Evolutionary conservation across 2,797 vertebrate species (phyloP), one percentile per base, ranked within the genome.

Genomic region (Huso huso): DNA sequence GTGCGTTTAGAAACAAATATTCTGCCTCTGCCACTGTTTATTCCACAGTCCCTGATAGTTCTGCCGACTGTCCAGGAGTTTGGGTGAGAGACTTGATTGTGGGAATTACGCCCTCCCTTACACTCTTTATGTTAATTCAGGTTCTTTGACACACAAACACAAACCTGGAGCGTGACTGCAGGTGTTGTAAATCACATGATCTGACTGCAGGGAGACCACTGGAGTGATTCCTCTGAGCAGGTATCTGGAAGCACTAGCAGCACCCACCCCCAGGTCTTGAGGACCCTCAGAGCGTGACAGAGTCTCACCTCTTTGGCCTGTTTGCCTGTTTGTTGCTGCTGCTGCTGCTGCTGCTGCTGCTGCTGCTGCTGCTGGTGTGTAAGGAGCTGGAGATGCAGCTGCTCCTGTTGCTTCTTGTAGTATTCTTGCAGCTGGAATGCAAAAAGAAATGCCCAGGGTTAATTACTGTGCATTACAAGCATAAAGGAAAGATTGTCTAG

Each of bases 341-440:
- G 86, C 52, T 87, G n/a, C n/a, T n/a, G n/a, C n/a, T n/a, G n/a
- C n/a, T n/a, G 87, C 1, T 67, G 66, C 23, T 63, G 66, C 73
- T 87, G 90, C 73, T 89, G 90, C 73, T 91, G 91, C 72, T 90
- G 89, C 83, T 98, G 96, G 77, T 99, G 96, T 72, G 92, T 94
- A 82, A 98, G 85, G 72, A 99, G 95, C 83, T 99, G 96, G 72
- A 99, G 88, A 78, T 98, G 96, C 74, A 99, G 89, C 83, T 99
- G 96, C 75, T 99, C 96, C 84, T 99, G 96, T 75, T 99, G 95
- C 84, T 98, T 98, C 87, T 99, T 99, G 80, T 99, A 99, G 75
- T 98, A 97, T 81, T 99, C 96, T 86, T 99, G 96, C 82, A 99
- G 87, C 95, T 98, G 78, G 72, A 76, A 74, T 71, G 8, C 6